Evolutionary conservation across 2,888 invertebrate genomes (phyloP).

Genomic region (Yponomeuta sedellus): DNA sequence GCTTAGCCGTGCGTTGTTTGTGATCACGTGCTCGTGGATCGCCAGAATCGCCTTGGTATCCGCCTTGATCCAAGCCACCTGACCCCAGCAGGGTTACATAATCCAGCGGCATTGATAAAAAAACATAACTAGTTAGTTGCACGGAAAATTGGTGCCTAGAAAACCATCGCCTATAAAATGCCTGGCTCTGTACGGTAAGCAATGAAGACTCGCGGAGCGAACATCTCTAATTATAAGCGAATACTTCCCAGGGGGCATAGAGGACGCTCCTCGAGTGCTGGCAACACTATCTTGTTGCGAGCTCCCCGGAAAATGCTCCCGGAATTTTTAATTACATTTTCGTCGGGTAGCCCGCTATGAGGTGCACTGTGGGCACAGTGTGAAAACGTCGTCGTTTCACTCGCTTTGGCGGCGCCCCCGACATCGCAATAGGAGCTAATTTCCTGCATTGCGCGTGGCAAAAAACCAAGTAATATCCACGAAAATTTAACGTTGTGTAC

Average conservation of each 20-base stretch:
- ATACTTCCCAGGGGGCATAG: constrained; percentile 66
- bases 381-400: constrained; percentile 66
- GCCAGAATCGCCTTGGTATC: constrained; percentile 95
- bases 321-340: constrained; percentile 77
- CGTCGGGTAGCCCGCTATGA: constrained; percentile 69
- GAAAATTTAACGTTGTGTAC: constrained; percentile 52
- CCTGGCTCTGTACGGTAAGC: constrained; percentile 8
- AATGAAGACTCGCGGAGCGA: constrained; percentile 41
- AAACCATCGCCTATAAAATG: neutral
- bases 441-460: constrained; percentile 71
- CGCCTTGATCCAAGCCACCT: constrained; percentile 97
- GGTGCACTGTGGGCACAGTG: constrained; percentile 55
- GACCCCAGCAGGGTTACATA: constrained; percentile 26
- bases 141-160: neutral
- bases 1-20: constrained; percentile 91
- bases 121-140: neutral
- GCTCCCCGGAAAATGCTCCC: constrained; percentile 69
- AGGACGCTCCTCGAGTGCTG: constrained; percentile 57
- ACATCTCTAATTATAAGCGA: constrained; percentile 71
- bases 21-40: constrained; percentile 95
- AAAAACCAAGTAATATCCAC: constrained; percentile 49
- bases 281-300: constrained; percentile 74
- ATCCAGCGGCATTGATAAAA: neutral
- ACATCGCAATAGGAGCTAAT: constrained; percentile 76
- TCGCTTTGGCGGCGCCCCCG: constrained; percentile 73